Base-by-base conservation (phyloP, 2,113 vertebrate species). In the Vidua chalybeata region DNA sequence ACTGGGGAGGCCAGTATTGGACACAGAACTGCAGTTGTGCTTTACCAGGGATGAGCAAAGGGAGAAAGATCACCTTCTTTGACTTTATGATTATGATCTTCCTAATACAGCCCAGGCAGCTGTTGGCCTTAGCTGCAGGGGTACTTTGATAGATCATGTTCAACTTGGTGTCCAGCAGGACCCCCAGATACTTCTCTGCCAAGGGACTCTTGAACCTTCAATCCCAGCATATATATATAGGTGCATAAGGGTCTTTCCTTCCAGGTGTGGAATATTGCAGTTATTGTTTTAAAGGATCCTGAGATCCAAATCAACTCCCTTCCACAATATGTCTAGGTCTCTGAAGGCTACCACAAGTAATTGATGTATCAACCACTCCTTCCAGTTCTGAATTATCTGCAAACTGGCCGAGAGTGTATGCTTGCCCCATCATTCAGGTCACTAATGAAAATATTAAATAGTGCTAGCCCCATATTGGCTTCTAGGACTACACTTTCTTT, bases 141-240 rank as follows among this genome's bases (percentile, higher is more conserved):
- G 6, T 39, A 10, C 3, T 10, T 46, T 67, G 18, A 22, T 33
- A 45, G 12, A 24, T n/a, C n/a, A 18, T 19, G 14, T 67, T 68
- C 54, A 43, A 23, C 30, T 63, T 39, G 19, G 19, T 68, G 31
- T 19, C 9, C 17, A 58, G 9, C 11, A 55, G 27, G 55, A 59
- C 15, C 5, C 17, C 9, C 9, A 80, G 31, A 39, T 31, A 6
- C 5, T 54, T 43, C 45, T 72, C 35, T 81, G 20, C 6, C 51
- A 23, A 48, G 26, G 30, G 68, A 19, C 37, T 79, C 35, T 73
- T 3, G 2, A 63, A 19, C 14, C 20, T 74, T 69, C 23, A 75
- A 56, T 3, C 6, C 6, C 24, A 66, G 5, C 31, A 35, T 35
- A 48, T 30, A 4, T 27, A 4, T 26, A 20, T 0, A 12, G 12